phyloP scores from a whole-genome alignment of 2,888 invertebrate species.

The Ommatoiulus sabulosus region DNA sequence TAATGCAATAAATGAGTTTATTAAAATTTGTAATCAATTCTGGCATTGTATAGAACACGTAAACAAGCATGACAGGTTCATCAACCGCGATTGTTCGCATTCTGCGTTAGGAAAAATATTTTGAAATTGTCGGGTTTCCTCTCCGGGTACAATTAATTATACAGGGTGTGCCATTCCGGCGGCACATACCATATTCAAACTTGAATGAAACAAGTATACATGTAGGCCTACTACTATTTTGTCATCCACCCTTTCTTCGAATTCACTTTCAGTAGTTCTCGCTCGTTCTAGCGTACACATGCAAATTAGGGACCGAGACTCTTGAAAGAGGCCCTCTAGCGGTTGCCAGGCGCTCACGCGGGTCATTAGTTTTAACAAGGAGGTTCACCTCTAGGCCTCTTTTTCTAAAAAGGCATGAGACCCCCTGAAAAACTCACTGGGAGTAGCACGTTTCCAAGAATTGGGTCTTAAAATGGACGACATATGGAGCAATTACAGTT shows the following conservation, averaged over 20 bases:
- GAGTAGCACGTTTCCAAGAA: neutral
- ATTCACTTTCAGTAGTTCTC: neutral
- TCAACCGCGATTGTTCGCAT: neutral
- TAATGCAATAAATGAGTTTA: neutral
- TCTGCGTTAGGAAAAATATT: neutral
- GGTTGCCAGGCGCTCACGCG: neutral
- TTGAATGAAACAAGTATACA: too few relatives aligned
- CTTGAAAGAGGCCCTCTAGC: neutral
- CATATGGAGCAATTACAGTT: conserved; percentile 13
- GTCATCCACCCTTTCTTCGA: neutral
- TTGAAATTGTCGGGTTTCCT: neutral
- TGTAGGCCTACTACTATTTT: neutral
- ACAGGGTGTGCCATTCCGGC: too few relatives aligned
- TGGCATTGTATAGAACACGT: neutral
- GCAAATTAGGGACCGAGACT: neutral
- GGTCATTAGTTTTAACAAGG: conserved; percentile 3
- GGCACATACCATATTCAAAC: too few relatives aligned
- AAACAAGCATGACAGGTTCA: neutral
- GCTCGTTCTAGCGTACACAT: neutral
- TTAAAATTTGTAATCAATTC: neutral
- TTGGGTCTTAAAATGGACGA: neutral
- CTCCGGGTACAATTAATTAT: neutral
- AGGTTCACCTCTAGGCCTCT: neutral
- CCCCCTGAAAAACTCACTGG: neutral
- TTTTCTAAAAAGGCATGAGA: neutral